Base-by-base conservation (phyloP, 2,113 vertebrate genomes). In the Rafetus swinhoei region DNA sequence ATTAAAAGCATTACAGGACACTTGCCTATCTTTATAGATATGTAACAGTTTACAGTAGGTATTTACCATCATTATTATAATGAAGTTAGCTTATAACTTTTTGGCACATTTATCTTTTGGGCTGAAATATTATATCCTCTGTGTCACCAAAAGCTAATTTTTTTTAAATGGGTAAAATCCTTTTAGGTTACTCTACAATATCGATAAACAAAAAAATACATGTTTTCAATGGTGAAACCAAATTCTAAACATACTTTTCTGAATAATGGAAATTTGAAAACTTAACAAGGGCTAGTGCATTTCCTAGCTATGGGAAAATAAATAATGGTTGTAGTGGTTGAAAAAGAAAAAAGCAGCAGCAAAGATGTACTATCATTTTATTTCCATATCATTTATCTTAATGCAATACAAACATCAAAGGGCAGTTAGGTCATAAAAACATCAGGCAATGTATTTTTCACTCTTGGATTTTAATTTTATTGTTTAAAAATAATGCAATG, bases 241-340 rank as follows among this genome's bases (percentile, higher is more conserved):
- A 60, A 29, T 10, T 0, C 0, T 45, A 81, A 27, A 12, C 9
- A 25, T 1, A 84, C 9, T 35, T 62, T 45, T 39, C 8, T 35
- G 29, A 45, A 18, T n/a, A 81, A 77, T 0, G 32, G 2, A 79
- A 85, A 53, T 79, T 13, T 18, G 5, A 39, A 90, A 87, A 57
- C 56, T 60, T 87, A 76, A n/a, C 59, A 77, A 77, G 0, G 7
- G 25, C 53, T 55, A 52, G 8, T 54, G 5, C 85, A 69, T 3
- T 86, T 91, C 22, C 19, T 11, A 80, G 69, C 65, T 76, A 84
- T 32, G 74, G 7, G 84, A 86, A 82, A 92, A 80, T 54, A 80
- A 79, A 79, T 76, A 39, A 54, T 55, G 3, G 76, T 3, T 60
- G 6, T 16, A 16, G 56, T 24, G 5, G 79, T 25, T 29, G 4